Evolutionary conservation across 2,113 vertebrate genomes (phyloP).

Genomic region (Prunella fulvescens): DNA sequence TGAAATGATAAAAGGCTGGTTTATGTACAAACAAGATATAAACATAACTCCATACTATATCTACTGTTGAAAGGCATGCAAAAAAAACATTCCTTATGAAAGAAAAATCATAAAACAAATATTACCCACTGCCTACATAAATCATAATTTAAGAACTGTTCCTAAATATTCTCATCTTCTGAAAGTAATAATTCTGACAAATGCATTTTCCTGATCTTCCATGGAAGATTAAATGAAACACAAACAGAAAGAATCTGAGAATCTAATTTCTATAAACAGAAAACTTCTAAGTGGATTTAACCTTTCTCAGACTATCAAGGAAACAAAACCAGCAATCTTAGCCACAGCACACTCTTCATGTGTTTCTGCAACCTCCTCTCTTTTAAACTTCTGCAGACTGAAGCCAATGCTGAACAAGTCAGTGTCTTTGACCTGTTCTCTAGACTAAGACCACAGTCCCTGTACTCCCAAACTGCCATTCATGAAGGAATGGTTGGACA

Average conservation of each 20-base stretch:
- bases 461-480: neutral
- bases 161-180: neutral
- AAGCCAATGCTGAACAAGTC: neutral
- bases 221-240: neutral
- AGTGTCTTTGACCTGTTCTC: neutral
- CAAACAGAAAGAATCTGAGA: neutral
- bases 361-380: neutral
- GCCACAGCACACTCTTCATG: accelerated
- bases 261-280: neutral
- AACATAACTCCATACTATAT: neutral
- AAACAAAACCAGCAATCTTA: neutral
- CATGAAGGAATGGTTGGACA: neutral
- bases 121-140: neutral
- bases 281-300: neutral
- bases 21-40: neutral
- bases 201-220: neutral
- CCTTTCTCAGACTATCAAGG: neutral
- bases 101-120: neutral
- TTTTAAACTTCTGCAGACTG: neutral
- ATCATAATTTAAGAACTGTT: neutral
- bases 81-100: neutral
- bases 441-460: neutral
- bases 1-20: neutral
- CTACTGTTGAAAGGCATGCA: neutral
- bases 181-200: neutral